These are phyloP conservation scores for Chalcis sispes DNA, from an alignment of 2,888 invertebrate genomes.

Conservation along the genomic window DNA sequence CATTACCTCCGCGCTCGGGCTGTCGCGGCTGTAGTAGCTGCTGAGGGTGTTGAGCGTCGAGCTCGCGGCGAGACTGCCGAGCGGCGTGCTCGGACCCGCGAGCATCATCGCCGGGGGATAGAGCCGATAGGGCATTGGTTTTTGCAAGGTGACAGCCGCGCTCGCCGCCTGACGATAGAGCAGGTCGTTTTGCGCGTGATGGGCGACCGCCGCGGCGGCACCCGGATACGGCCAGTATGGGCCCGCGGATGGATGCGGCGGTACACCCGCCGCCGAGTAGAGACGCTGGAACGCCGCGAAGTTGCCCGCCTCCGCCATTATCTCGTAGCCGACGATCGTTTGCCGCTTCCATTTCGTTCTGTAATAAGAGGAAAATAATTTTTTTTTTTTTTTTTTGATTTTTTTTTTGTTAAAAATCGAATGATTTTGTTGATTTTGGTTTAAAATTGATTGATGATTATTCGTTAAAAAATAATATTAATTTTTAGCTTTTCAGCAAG, in stretches of 20 bases:
- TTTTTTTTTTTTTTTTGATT: too few species aligned
- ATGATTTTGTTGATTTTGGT: too few species aligned
- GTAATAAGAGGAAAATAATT: slow-evolving; percentile 69
- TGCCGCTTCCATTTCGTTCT: slow-evolving; percentile 99
- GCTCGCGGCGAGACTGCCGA: slow-evolving; percentile 79
- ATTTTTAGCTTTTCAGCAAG: too few species aligned
- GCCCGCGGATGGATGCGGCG: slow-evolving; percentile 69
- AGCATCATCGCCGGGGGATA: slow-evolving; percentile 81
- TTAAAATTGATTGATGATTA: too few species aligned
- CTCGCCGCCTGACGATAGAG: slow-evolving; percentile 90
- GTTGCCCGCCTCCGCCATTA: slow-evolving; percentile 97
- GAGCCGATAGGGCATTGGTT: slow-evolving; percentile 85
- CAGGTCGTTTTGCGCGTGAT: slow-evolving; percentile 81
- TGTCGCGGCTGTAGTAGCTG: slow-evolving; percentile 48
- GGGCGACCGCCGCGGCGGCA: slow-evolving; percentile 78
- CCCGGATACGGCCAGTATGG: slow-evolving; percentile 77
- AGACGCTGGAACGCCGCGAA: slow-evolving; percentile 98
- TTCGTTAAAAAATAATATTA: too few species aligned
- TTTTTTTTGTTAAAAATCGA: too few species aligned
- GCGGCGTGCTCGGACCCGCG: slow-evolving; percentile 83
- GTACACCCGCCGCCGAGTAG: slow-evolving; percentile 81
- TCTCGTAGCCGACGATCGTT: slow-evolving; percentile 97
- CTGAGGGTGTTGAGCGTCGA: slow-evolving; percentile 73
- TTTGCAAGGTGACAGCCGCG: slow-evolving; percentile 88
- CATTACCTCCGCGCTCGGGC: slow-evolving; percentile 57